These are phyloP conservation scores for Clarias macrocephalus DNA, from an alignment of 2,113 vertebrate genomes.

Conservation along the genomic window DNA sequence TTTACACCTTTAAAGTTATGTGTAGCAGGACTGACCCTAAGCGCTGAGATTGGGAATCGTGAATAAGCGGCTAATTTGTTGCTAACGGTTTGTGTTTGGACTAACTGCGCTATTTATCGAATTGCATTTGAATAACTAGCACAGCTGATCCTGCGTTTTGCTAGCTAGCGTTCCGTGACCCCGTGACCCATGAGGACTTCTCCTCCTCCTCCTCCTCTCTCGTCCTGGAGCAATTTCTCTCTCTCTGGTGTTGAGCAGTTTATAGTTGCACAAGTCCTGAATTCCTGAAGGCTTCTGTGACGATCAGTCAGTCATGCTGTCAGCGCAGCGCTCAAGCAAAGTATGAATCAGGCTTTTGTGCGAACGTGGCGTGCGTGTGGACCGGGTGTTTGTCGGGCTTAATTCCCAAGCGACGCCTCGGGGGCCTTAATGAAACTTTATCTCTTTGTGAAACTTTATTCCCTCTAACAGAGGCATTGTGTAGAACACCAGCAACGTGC, in stretches of 20 bases:
- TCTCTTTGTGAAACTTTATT: background rate
- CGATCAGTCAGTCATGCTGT: conserved; percentile 21
- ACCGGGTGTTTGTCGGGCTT: background rate
- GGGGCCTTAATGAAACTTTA: conserved; percentile 9
- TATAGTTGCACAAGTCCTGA: conserved; percentile 53
- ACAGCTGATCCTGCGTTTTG: background rate
- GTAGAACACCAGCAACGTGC: background rate
- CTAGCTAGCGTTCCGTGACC: background rate
- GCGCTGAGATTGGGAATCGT: background rate
- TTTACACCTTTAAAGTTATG: background rate
- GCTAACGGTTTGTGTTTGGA: background rate
- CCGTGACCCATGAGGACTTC: background rate
- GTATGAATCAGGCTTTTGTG: background rate
- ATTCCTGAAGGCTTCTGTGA: conserved; percentile 63
- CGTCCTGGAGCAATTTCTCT: conserved; percentile 52
- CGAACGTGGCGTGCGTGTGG: conserved; percentile 6
- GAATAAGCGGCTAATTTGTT: too few species aligned
- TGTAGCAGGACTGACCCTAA: background rate
- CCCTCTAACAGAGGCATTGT: background rate
- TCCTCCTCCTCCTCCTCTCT: background rate
- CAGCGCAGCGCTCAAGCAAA: conserved; percentile 13
- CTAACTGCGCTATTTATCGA: too few species aligned
- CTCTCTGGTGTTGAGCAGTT: conserved; percentile 65
- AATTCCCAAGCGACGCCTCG: background rate
- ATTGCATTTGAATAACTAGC: background rate